Base-by-base conservation (phyloP, 2,797 vertebrate species). In the Botia almorhae region DNA sequence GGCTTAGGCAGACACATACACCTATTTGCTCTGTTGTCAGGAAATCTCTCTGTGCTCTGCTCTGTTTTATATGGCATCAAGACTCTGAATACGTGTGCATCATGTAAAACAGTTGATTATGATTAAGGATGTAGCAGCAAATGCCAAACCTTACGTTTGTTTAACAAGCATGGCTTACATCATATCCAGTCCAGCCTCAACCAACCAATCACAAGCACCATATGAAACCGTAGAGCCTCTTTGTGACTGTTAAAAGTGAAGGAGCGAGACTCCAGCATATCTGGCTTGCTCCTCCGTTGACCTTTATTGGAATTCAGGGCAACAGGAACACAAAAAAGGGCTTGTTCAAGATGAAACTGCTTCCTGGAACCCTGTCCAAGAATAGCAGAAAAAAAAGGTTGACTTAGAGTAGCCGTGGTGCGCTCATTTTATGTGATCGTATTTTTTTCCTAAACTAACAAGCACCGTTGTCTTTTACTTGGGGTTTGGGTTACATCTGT, bases 401-500 rank as follows among this genome's bases (percentile, higher is more conserved):
- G 73, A 48, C 65, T 73, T 80, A 43, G 61, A 72, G 64, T 48
- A 76, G 50, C 75, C 65, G 69, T 74, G 69, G 77, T 67, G 75
- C 19, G 80, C n/a, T 67, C 81, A 69, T 74, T 87, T 83, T 81
- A 74, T 87, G 55, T 72, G 43, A 61, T 85, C 72, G 72, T 83
- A 84, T 89, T 84, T 89, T 88, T 55, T 82, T 36, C 55, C 70
- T 79, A 81, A 76, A 83, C 80, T 82, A 84, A 86, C 74, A 80
- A 67, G 65, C 69, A 61, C 51, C 63, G 33, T 81, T 82, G 80
- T 82, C 74, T 89, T 88, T 85, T 83, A 68, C 80, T 84, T 69
- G 16, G 14, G 77, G 82, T 86, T 90, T 78, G 56, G 76, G 74
- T 91, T 90, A 89, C 85, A 83, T 64, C 79, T 78, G 71, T 72